Evolutionary conservation across 2,113 vertebrate genomes (phyloP).

Genomic region (Aplodontia rufa): DNA sequence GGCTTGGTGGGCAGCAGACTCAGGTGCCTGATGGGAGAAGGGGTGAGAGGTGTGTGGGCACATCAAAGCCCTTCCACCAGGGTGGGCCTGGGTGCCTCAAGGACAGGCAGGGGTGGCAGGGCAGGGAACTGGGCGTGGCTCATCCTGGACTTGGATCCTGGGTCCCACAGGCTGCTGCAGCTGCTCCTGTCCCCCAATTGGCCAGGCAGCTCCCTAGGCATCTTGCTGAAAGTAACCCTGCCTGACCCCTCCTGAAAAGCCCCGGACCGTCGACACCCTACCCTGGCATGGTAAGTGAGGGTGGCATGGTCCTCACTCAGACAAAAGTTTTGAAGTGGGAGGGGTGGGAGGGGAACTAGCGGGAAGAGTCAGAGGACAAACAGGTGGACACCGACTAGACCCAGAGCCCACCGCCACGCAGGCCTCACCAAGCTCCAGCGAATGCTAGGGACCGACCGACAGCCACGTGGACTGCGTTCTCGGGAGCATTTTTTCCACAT

Average conservation of each 20-base stretch:
- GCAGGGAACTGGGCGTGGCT: not conserved
- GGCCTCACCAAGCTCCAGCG: not conserved
- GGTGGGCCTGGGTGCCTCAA: not conserved
- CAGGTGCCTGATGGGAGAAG: fast-evolving
- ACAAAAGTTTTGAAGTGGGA: not conserved
- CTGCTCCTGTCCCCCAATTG: not conserved
- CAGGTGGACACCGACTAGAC: fast-evolving
- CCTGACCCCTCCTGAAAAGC: not conserved
- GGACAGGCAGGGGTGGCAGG: not conserved
- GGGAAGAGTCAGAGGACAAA: not conserved
- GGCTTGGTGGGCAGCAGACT: fast-evolving
- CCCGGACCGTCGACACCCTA: not conserved
- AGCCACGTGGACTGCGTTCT: fast-evolving
- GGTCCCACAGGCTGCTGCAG: not conserved
- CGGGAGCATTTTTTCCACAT: slow-evolving; percentile 7
- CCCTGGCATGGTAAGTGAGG: not conserved
- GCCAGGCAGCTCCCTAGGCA: no score
- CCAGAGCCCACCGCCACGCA: not conserved
- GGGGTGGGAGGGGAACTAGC: fast-evolving
- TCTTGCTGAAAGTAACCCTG: not conserved
- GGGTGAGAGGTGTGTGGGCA: fast-evolving
- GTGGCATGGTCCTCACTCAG: no score
- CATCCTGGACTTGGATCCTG: not conserved
- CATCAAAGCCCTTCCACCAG: no score
- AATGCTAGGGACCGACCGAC: fast-evolving